phyloP scores from a whole-genome alignment of 2,113 vertebrate genomes.

The Gymnorhina tibicen region DNA sequence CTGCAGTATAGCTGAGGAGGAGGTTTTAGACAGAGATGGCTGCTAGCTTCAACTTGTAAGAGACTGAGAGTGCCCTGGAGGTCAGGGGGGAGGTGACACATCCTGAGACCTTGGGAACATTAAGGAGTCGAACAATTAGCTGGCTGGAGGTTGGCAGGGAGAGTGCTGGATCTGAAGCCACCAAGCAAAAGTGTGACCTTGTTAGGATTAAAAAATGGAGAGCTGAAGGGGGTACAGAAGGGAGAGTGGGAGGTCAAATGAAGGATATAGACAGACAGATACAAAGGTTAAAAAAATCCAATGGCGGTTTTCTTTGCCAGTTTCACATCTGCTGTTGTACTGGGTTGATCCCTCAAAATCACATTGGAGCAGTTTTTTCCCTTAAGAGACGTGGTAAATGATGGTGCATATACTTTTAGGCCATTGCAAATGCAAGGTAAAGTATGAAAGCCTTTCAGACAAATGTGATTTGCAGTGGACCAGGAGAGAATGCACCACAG shows the following conservation, averaged over 20 bases:
- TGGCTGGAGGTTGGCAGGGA: neutral
- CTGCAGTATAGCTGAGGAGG: neutral
- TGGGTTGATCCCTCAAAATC: neutral
- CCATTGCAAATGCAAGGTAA: neutral
- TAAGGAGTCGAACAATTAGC: neutral
- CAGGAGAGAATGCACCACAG: neutral
- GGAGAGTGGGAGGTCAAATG: neutral
- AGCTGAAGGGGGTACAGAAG: neutral
- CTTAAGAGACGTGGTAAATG: accelerated
- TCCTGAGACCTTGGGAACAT: neutral
- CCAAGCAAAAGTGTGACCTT: neutral
- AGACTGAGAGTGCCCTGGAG: neutral
- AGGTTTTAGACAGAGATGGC: neutral
- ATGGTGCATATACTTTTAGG: neutral
- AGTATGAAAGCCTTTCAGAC: neutral
- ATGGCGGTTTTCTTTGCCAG: neutral
- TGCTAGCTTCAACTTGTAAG: neutral
- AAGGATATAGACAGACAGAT: neutral
- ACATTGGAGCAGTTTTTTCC: neutral
- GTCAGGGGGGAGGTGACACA: neutral
- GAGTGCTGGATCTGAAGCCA: neutral
- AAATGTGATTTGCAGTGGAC: neutral
- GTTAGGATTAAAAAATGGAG: neutral
- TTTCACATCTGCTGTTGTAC: neutral
- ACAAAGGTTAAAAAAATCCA: neutral